Percentiles rank a stretch among this genome's conserved stretches.
Evolutionary conservation across 1,140 invertebrate species (phyloP).

Genomic region (Rhyzopertha dominica): DNA sequence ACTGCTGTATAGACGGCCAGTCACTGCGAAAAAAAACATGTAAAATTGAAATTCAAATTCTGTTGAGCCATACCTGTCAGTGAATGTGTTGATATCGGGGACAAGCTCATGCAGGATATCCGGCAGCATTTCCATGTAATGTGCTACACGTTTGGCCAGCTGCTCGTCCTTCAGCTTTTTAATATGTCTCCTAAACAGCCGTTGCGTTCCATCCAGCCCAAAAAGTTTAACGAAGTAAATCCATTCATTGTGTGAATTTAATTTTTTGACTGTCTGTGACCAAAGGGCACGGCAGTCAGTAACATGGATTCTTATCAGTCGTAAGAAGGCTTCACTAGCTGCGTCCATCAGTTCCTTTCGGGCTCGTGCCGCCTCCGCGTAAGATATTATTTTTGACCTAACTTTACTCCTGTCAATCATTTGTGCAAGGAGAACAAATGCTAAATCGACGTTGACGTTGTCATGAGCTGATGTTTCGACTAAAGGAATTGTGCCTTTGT

Average conservation of each 20-base stretch:
- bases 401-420: conserved; percentile 76
- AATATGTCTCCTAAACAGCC: conserved; percentile 75
- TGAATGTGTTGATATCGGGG: conserved; percentile 71
- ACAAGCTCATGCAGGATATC: conserved; percentile 76
- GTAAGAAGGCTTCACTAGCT: conserved; percentile 81
- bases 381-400: conserved; percentile 65
- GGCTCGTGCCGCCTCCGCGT: conserved; percentile 77
- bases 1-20: conserved; percentile 79
- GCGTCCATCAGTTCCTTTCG: conserved; percentile 85
- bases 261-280: conserved; percentile 79
- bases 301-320: conserved; percentile 75
- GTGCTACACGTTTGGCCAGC: conserved; percentile 71
- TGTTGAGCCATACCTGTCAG: conserved; percentile 64
- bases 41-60: background rate
- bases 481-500: conserved; percentile 79
- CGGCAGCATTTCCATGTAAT: conserved; percentile 76
- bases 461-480: conserved; percentile 95
- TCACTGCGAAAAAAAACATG: conserved; percentile 57
- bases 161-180: conserved; percentile 84
- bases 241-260: conserved; percentile 84
- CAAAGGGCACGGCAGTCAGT: conserved; percentile 81
- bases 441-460: conserved; percentile 94
- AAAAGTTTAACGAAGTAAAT: conserved; percentile 88
- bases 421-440: conserved; percentile 89
- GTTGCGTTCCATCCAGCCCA: conserved; percentile 74